Percentiles rank a stretch among this genome's conserved stretches.
Evolutionary conservation across 2,113 vertebrate genomes (phyloP).

Genomic region (Coreoperca whiteheadi): DNA sequence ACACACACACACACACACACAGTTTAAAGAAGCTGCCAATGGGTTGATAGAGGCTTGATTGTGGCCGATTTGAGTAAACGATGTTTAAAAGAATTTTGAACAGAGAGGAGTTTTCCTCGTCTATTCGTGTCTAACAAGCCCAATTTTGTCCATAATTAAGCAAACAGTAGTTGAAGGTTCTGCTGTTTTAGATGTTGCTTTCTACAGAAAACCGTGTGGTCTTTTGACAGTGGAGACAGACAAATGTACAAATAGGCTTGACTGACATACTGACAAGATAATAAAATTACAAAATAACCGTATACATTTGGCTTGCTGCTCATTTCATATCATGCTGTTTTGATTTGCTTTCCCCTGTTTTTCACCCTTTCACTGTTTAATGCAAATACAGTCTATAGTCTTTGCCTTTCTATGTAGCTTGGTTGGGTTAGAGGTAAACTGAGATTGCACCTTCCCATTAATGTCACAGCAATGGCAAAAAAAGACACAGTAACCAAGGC

Average conservation of each 20-base stretch:
- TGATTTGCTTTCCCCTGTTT: conserved; percentile 6
- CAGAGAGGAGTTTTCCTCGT: not conserved
- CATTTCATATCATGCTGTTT: conserved; percentile 26
- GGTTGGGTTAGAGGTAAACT: conserved; percentile 12
- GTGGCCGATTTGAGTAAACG: conserved; percentile 34
- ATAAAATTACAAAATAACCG: conserved; percentile 12
- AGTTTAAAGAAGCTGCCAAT: conserved; percentile 49
- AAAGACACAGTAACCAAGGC: conserved; percentile 37
- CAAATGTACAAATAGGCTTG: conserved; percentile 4
- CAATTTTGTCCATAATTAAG: conserved; percentile 5
- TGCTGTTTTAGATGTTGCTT: conserved; percentile 1
- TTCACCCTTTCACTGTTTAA: not conserved
- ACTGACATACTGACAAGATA: not conserved
- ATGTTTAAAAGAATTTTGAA: conserved; percentile 28
- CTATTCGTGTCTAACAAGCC: not conserved
- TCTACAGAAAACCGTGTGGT: conserved; percentile 1
- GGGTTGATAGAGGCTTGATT: conserved; percentile 34
- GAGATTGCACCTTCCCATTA: conserved; percentile 48
- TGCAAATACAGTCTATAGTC: conserved; percentile 16
- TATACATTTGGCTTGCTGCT: conserved; percentile 24
- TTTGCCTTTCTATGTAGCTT: not conserved
- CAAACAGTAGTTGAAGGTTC: conserved; percentile 12
- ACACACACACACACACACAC: conserved; percentile 5
- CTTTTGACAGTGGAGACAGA: conserved; percentile 8
- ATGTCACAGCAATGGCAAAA: conserved; percentile 68